Base-by-base conservation (phyloP, 1,140 invertebrate genomes). In the Calycopis cecrops region DNA sequence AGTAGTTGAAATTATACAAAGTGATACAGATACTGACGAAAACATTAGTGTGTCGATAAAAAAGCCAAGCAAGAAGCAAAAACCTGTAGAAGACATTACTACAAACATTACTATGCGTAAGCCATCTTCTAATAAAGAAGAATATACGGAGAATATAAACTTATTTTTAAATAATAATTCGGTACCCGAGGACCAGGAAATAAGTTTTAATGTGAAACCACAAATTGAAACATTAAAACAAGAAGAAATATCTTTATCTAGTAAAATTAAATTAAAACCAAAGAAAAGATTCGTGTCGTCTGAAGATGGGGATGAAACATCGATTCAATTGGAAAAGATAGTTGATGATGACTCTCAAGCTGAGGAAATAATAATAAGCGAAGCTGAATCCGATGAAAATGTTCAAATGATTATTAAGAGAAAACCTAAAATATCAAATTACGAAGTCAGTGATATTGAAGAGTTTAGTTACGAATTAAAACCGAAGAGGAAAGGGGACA, bases 191-290 rank as follows among this genome's bases (percentile, higher is more conserved):
- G 85, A 91, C 50, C 89, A 90, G 73, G 91, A 92, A 64, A 89
- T 92, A 52, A 79, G 85, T 10, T 89, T 91, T 79, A 90, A 90
- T 67, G 49, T 90, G 62, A 85, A 88, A 75, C 57, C 79, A 53
- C 67, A 78, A 73, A 38, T 80, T 68, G 75, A 87, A 60, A 62
- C 77, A 35, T 74, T 93, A 68, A 92, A 92, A 50, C 92, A 95
- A 82, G 94, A 95, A 88, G 93, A 95, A 69, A 89, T 95, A 42
- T 93, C 93, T 9, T 91, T 95, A 88, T 92, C 92, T 3, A 93
- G 93, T 55, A 94, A 93, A 79, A 91, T 95, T 9, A 93, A 91
- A 83, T 57, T 95, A 3, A 85, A 92, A 66, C 91, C 92, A 33
- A 92, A 91, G 76, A 89, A 88, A 57, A 90, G 90, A 40, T 18